Evolutionary conservation across 2,797 vertebrate species (phyloP).

Genomic region (Melanotaenia trifasciata): DNA sequence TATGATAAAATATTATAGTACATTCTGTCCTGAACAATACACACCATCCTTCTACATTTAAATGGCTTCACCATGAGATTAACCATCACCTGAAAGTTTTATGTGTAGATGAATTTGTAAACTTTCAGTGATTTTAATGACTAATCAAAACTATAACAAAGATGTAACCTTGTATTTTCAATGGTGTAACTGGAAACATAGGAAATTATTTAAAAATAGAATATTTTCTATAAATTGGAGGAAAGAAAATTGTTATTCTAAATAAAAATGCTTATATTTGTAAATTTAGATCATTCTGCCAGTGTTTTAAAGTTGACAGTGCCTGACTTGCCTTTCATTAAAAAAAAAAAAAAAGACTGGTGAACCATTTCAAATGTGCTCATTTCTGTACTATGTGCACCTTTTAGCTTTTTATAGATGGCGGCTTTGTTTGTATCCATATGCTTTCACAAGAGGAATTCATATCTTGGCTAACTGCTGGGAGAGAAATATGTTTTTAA

Average conservation of each 20-base stretch:
- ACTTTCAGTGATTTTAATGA: background rate
- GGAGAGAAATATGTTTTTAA: conserved; percentile 15
- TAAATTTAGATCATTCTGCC: background rate
- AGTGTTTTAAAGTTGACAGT: background rate
- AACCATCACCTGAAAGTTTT: conserved; percentile 17
- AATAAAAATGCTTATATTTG: background rate
- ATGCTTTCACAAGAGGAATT: background rate
- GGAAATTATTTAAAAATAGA: background rate
- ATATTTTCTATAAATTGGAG: background rate
- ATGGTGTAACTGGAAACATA: background rate
- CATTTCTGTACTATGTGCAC: background rate
- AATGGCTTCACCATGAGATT: conserved; percentile 47
- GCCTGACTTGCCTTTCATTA: background rate
- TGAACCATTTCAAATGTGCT: background rate
- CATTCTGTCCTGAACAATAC: conserved; percentile 23
- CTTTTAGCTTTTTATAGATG: background rate
- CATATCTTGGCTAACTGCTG: conserved; percentile 5
- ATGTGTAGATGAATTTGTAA: conserved; percentile 14
- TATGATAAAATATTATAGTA: conserved; percentile 16
- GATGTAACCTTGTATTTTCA: background rate
- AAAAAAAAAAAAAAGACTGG: background rate
- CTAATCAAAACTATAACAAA: background rate
- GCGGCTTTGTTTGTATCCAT: conserved; percentile 22
- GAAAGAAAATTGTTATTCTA: background rate
- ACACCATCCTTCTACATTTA: conserved; percentile 15